Conservation (phyloP, 2,113 vertebrate species). For the Amblyornis subalaris region DNA sequence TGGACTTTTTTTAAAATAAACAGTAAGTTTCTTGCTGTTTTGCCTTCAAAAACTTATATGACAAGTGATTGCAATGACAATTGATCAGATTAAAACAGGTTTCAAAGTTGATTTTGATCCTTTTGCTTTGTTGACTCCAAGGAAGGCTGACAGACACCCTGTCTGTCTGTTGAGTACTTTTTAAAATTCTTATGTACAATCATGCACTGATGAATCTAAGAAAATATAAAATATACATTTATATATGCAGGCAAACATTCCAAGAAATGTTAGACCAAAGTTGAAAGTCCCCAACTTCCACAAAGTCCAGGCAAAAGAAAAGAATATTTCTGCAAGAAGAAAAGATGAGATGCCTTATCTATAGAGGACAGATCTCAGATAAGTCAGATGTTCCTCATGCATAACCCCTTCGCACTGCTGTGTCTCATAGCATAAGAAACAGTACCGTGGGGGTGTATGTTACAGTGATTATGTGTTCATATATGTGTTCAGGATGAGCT, state of each 20-base stretch:
- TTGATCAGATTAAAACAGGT: neutral
- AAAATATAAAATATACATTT: neutral
- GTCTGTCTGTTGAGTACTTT: neutral
- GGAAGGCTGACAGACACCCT: neutral
- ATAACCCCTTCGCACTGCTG: neutral
- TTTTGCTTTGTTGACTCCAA: neutral
- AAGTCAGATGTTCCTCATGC: neutral
- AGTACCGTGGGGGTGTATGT: fast-evolving
- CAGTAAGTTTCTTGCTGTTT: neutral
- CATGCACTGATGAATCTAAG: neutral
- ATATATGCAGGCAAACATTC: neutral
- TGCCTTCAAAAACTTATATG: neutral
- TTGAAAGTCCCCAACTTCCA: neutral
- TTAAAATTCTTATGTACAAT: fast-evolving
- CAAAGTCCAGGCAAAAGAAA: neutral
- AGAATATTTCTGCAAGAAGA: neutral
- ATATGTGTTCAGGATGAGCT: neutral
- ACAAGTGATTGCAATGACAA: neutral
- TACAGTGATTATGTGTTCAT: fast-evolving
- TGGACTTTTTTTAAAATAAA: neutral
- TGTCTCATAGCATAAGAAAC: neutral
- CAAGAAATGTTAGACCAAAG: neutral
- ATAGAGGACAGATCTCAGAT: neutral
- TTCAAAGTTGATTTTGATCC: neutral
- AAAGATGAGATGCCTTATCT: neutral